Base-by-base conservation (phyloP, 2,888 invertebrate species). In the Acronicta leporina region DNA sequence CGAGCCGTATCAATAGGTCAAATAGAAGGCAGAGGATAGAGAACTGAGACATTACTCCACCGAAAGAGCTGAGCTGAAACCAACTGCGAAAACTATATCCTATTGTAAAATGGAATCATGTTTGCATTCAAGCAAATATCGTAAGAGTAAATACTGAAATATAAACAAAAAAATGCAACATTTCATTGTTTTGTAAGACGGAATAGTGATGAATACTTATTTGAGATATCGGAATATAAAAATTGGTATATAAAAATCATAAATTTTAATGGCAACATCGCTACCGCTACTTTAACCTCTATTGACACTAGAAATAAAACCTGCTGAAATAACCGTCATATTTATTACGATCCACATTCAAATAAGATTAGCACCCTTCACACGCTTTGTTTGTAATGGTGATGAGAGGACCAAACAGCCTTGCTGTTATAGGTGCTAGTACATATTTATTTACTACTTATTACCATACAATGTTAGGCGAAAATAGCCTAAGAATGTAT, bases 341-440 rank as follows among this genome's bases (percentile, higher is more conserved):
- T 16, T 33, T 20, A 63, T 70, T 70, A 70, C 11, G 45, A 49
- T 55, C 40, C 13, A 50, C 15, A 55, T 55, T 47, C 64, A 70
- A 70, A 66, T 55, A n/a, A 55, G 33, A 47, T 63, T 8, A 50
- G 40, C 55, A 70, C 54, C 69, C 44, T 45, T 30, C n/a, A 33
- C 9, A 38, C 10, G 15, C 44, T 20, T 13, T 50, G 25, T 57
- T 45, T 63, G 35, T 46, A 30, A 20, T 33, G 11, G 13, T 27
- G 15, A 48, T 48, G 25, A 15, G 11, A 13, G 14, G 15, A 45
- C 44, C 52, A 44, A 52, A 61, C n/a, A 51, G n/a, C 27, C 4
- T 50, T 44, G 50, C 16, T 55, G 49, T 66, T 55, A 8, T 55
- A 46, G 40, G 43, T 50, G 55, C 44, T 48, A 46, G 70, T 9